These are phyloP conservation scores for Hipposideros larvatus DNA, from an alignment of 2,797 vertebrate genomes.

Conservation along the genomic window DNA sequence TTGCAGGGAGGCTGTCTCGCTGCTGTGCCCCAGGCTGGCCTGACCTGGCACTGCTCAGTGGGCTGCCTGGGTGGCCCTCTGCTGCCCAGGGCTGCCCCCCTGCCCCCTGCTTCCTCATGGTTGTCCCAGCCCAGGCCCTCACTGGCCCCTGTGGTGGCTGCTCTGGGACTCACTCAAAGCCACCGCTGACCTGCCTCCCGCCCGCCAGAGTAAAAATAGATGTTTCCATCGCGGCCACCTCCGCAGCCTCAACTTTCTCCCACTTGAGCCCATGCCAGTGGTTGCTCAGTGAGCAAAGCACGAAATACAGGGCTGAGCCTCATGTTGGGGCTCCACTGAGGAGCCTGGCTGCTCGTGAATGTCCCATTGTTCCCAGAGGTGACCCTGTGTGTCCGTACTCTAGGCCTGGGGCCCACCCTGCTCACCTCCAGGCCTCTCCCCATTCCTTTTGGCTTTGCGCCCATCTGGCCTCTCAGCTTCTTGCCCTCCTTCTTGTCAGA, in stretches of 20 bases:
- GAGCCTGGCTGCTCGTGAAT: constrained; percentile 80
- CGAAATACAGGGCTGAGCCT: constrained; percentile 56
- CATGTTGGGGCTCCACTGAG: not conserved
- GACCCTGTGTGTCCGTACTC: constrained; percentile 62
- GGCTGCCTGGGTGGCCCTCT: constrained; percentile 40
- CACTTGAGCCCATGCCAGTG: constrained; percentile 85
- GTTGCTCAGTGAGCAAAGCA: constrained; percentile 47
- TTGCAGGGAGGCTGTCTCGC: not conserved
- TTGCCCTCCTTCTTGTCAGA: accelerated
- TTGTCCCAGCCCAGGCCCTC: not conserved
- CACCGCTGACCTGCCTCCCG: constrained; percentile 66
- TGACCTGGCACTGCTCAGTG: not conserved
- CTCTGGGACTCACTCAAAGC: constrained; percentile 61
- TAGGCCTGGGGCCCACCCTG: not conserved
- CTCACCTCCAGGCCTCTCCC: not conserved
- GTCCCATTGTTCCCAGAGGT: constrained; percentile 81
- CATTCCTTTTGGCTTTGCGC: not conserved
- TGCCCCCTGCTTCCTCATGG: not conserved
- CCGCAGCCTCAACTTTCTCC: constrained; percentile 86
- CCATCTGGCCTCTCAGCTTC: not conserved
- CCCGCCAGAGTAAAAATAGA: constrained; percentile 81
- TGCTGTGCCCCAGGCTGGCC: not conserved
- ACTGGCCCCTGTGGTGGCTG: constrained; percentile 49
- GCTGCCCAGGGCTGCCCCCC: not conserved
- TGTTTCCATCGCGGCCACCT: constrained; percentile 75